These are phyloP conservation scores for Glyptemys insculpta DNA, from an alignment of 2,797 vertebrate genomes.

Conservation along the genomic window DNA sequence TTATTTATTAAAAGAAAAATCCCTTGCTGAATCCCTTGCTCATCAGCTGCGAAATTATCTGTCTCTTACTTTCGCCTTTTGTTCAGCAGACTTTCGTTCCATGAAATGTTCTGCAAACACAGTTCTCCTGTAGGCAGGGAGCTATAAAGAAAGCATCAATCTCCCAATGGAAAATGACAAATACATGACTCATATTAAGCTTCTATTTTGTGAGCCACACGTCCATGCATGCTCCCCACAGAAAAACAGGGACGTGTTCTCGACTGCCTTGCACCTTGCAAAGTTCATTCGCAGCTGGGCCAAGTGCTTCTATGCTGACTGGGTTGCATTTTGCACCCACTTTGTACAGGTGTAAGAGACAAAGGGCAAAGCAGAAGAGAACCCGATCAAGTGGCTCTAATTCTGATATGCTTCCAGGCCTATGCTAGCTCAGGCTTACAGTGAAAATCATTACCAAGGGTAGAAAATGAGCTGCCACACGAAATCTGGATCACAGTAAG, in stretches of 20 bases:
- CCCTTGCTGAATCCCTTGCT: not conserved
- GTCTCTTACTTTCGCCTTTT: not conserved
- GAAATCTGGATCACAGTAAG: not conserved
- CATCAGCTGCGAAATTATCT: not conserved
- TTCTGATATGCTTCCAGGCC: not conserved
- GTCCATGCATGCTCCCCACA: not conserved
- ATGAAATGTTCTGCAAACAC: not conserved
- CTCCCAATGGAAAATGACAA: constrained; percentile 20
- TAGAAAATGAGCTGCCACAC: not conserved
- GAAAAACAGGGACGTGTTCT: not conserved
- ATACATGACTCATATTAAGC: not conserved
- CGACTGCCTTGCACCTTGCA: not conserved
- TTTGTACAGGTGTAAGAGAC: not conserved
- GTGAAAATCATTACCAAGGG: not conserved
- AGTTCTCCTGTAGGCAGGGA: not conserved
- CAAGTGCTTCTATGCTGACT: not conserved
- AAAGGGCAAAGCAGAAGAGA: not conserved
- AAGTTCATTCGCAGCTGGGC: not conserved
- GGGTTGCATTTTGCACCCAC: not conserved
- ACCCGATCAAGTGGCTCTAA: not conserved
- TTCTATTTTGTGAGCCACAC: not conserved
- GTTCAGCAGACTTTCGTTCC: not conserved
- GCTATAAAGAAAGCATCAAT: constrained; percentile 1
- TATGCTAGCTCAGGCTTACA: not conserved
- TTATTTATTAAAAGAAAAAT: constrained; percentile 18